Evolutionary conservation across 2,113 vertebrate species (phyloP), one percentile per base, ranked within the genome.

Genomic region (Lathamus discolor): DNA sequence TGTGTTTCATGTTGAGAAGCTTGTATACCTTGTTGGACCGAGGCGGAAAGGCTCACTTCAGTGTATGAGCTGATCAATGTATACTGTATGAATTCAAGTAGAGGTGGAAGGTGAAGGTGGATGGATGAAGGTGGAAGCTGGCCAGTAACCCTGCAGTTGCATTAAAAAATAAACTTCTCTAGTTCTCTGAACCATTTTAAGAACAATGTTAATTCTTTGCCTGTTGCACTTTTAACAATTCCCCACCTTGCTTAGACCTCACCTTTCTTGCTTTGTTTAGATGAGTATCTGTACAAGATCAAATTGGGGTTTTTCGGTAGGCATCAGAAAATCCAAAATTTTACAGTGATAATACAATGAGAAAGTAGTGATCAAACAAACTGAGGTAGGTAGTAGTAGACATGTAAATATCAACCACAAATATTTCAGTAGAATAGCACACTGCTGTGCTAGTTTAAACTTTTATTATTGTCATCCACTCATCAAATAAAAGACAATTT

Each of bases 161-260:
- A 39, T 59, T 55, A n/a, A 48, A 67, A 63, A 84, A 67, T 0
- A 19, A 64, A 44, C 41, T n/a, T 35, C 37, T 55, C 3, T 24
- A 59, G 17, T 51, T 83, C 46, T 29, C 64, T 39, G 33, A 37
- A 39, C 31, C 91, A 66, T 94, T 91, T 82, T 66, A 76, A 84
- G 77, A 86, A 64, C 81, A 62, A 49, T 27, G 15, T 12, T 49
- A 25, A 41, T 17, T 31, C 29, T 84, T 48, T 55, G 35, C 43
- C 57, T 43, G 7, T 62, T 68, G 31, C 3, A 5, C 39, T 87
- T n/a, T 67, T 41, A 92, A 18, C 31, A 68, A 72, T 39, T 78
- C 35, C 13, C 20, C 5, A 9, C 49, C 29, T 44, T 66, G 46
- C 37, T 41, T 39, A 70, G 23, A 25, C n/a, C 19, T 24, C 49